Conservation (phyloP, 2,888 invertebrate species). For the Rhogogaster chlorosoma region DNA sequence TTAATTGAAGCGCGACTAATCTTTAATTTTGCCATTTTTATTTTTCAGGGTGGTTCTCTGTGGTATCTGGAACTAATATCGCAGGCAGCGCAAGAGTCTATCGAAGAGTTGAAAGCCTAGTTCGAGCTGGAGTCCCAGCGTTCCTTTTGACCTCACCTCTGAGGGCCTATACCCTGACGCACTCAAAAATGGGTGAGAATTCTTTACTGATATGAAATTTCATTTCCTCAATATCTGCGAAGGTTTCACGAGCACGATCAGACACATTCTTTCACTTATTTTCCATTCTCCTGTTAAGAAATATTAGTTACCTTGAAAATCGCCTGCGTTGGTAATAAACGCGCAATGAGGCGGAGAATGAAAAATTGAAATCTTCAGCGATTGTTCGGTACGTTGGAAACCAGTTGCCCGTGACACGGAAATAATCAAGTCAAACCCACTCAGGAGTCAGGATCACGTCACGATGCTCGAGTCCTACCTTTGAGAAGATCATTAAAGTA, state of each 20-base stretch:
- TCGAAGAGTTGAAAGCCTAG: conserved; percentile 73
- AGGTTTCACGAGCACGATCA: not conserved
- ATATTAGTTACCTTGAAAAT: conserved; percentile 22
- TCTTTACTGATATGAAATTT: not conserved
- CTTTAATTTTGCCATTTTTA: conserved; percentile 44
- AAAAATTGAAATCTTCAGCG: conserved; percentile 28
- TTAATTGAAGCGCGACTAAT: conserved; percentile 31
- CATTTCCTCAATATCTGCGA: not conserved
- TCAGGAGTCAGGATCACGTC: conserved; percentile 33
- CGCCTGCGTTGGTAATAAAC: not conserved
- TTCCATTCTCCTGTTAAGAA: not conserved
- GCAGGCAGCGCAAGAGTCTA: conserved; percentile 74
- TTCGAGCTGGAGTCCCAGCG: conserved; percentile 74
- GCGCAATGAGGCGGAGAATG: conserved; percentile 37
- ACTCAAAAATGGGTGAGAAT: conserved; percentile 76
- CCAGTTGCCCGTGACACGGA: conserved; percentile 46
- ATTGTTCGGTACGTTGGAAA: conserved; percentile 10
- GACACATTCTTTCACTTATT: not conserved
- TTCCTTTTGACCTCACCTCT: conserved; percentile 74
- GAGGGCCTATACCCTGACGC: conserved; percentile 74
- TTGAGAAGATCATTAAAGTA: conserved; percentile 4
- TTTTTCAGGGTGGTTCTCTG: conserved; percentile 77
- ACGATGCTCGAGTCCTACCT: not conserved
- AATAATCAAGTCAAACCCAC: conserved; percentile 41
- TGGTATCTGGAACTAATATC: conserved; percentile 75